A percentile compares a stretch with the other conserved stretches of the same genome.
phyloP scores from a whole-genome alignment of 2,113 vertebrate species.

The Trematocara marginatum region DNA sequence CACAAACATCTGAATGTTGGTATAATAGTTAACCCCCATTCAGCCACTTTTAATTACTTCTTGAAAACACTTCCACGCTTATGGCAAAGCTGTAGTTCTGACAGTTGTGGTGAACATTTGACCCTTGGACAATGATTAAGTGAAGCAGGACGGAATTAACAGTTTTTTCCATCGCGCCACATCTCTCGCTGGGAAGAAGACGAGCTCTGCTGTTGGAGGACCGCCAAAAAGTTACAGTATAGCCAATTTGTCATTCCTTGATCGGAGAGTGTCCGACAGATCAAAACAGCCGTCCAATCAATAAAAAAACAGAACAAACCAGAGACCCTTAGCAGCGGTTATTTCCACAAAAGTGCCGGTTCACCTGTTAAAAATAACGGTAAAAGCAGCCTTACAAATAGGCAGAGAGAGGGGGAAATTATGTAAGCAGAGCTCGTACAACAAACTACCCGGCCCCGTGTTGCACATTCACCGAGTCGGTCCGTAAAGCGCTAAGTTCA shows the following conservation, averaged over 20 bases:
- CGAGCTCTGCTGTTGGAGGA: neutral
- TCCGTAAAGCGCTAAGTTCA: neutral
- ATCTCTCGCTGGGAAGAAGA: neutral
- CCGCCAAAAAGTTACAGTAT: neutral
- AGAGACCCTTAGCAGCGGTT: neutral
- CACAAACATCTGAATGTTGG: neutral
- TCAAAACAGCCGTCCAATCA: neutral
- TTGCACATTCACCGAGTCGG: neutral
- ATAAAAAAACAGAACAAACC: conserved; percentile 27
- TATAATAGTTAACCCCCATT: neutral
- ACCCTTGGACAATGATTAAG: neutral
- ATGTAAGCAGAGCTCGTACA: conserved; percentile 51
- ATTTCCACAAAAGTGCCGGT: neutral
- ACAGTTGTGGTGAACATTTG: neutral
- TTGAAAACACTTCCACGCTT: neutral
- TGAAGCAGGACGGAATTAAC: neutral
- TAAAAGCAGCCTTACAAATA: conserved; percentile 37
- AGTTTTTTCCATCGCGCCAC: neutral
- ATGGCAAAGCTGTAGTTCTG: neutral
- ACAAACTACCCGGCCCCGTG: conserved; percentile 5
- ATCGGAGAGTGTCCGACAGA: neutral
- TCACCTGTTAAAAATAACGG: conserved; percentile 76
- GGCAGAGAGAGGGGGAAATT: conserved; percentile 15
- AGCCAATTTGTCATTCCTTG: neutral
- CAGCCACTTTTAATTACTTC: neutral